Conservation (phyloP, 2,113 vertebrate genomes). For the Syngnathoides biaculeatus region DNA sequence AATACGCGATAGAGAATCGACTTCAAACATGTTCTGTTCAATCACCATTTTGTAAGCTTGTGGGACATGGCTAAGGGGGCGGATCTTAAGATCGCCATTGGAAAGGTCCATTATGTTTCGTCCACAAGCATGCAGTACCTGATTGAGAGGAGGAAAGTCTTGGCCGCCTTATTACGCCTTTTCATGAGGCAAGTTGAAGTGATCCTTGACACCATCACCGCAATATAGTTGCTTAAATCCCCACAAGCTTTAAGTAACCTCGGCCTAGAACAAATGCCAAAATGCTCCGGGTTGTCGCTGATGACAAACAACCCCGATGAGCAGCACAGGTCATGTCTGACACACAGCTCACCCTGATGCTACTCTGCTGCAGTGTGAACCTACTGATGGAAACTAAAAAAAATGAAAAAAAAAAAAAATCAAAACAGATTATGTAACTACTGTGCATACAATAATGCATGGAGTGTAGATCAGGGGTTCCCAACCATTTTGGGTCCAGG, state of each 20-base stretch:
- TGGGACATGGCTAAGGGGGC: too few relatives aligned
- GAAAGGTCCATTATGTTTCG: too few relatives aligned
- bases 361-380: conserved; percentile 32
- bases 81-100: too few relatives aligned
- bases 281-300: conserved; percentile 36
- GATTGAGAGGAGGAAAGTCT: conserved; percentile 12
- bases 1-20: too few relatives aligned
- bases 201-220: conserved; percentile 55
- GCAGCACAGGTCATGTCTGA: conserved; percentile 46
- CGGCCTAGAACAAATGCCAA: conserved; percentile 56
- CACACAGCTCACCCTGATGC: conserved; percentile 43
- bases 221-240: conserved; percentile 45
- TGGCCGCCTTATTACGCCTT: conserved; percentile 23
- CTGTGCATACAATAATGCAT: too few relatives aligned
- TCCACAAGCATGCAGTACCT: background rate
- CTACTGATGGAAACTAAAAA: background rate
- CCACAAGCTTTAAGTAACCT: conserved; percentile 49
- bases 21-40: too few relatives aligned
- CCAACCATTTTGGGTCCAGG: too few relatives aligned
- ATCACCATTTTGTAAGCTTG: too few relatives aligned
- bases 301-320: conserved; percentile 52
- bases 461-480: too few relatives aligned
- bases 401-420: background rate
- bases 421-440: background rate
- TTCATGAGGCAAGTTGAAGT: conserved; percentile 41